Evolutionary conservation across 2,113 vertebrate species (phyloP).

Genomic region (Donacobius atricapilla): DNA sequence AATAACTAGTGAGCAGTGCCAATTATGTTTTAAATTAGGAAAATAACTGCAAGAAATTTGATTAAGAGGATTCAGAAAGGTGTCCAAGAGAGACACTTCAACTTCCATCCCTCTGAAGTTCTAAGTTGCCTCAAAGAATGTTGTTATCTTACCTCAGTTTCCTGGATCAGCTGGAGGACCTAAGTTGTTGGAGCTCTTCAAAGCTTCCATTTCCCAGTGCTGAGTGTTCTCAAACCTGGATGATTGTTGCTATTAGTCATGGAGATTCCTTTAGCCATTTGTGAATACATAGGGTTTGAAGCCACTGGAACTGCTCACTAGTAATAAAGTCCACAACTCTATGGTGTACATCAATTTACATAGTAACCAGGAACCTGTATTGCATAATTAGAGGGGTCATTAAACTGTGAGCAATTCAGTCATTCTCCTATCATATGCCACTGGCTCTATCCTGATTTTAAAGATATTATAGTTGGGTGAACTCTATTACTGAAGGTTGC

Average conservation of each 20-base stretch:
- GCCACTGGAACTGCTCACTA: neutral
- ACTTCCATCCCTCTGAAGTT: neutral
- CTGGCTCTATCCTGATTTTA: neutral
- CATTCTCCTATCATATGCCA: neutral
- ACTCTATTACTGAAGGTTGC: neutral
- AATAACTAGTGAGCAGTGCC: neutral
- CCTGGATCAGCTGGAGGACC: neutral
- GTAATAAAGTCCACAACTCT: neutral
- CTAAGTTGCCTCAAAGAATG: neutral
- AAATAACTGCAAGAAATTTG: neutral
- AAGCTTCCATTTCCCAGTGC: neutral
- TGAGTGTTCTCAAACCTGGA: neutral
- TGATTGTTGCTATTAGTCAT: neutral
- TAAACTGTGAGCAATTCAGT: neutral
- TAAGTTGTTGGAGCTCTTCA: neutral
- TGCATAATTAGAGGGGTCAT: neutral
- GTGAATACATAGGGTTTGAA: neutral
- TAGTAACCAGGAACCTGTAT: neutral
- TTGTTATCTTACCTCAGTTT: neutral
- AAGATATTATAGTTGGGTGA: neutral
- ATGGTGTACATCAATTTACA: neutral
- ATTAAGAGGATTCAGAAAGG: neutral
- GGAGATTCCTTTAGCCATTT: neutral
- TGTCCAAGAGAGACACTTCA: neutral
- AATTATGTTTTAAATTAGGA: neutral